These are phyloP conservation scores for Parnassius smintheus DNA, from an alignment of 2,888 invertebrate species.

Conservation along the genomic window DNA sequence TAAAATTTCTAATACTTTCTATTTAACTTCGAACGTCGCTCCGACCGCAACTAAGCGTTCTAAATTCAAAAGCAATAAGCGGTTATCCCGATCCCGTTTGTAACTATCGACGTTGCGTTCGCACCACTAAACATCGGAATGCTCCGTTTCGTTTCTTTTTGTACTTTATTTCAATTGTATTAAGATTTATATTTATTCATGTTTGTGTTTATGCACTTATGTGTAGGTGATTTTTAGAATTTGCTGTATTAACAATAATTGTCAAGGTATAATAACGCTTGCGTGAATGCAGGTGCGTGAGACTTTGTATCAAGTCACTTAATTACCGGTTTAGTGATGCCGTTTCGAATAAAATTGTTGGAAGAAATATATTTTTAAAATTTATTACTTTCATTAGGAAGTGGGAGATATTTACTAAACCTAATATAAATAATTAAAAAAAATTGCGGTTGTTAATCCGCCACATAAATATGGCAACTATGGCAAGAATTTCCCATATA, in stretches of 20 bases:
- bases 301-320: conserved; percentile 10
- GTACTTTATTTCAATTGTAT: conserved; percentile 17
- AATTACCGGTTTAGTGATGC: conserved; percentile 22
- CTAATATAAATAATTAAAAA: too few relatives aligned
- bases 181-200: conserved; percentile 23
- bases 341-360: not conserved
- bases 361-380: too few relatives aligned
- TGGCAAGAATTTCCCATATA: too few relatives aligned
- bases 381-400: too few relatives aligned
- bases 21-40: conserved; percentile 34
- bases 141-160: conserved; percentile 19
- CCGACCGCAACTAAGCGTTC: conserved; percentile 44
- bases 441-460: too few relatives aligned
- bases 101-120: conserved; percentile 39
- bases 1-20: conserved; percentile 44
- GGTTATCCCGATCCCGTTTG: conserved; percentile 43
- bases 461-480: too few relatives aligned
- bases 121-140: conserved; percentile 29
- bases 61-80: conserved; percentile 54
- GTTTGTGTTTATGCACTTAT: not conserved
- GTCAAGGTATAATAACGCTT: conserved; percentile 32
- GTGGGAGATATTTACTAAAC: too few relatives aligned
- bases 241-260: conserved; percentile 31
- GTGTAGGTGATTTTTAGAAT: conserved; percentile 25
- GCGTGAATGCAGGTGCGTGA: conserved; percentile 16